Base-by-base conservation (phyloP, 2,113 vertebrate species). In the Alces alces region DNA sequence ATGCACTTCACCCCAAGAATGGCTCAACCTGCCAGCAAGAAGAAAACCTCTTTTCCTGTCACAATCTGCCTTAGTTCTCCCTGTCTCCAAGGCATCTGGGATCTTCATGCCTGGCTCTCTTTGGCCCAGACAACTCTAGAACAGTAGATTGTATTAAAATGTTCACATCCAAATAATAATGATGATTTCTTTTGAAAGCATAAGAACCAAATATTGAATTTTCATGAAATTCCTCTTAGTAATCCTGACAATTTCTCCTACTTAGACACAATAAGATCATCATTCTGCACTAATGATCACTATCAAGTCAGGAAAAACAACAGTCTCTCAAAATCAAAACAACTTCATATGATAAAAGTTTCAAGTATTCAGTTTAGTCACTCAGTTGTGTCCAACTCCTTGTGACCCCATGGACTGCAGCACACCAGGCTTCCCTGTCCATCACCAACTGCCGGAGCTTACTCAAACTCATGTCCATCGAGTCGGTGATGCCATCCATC, bases 151-250 rank as follows among this genome's bases (percentile, higher is more conserved):
- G 66, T 87, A 88, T 83, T 80, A 58, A 96, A 93, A 95, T 91
- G 15, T 43, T 96, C 30, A 86, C 57, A 83, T 60, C 82, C 5
- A 60, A 88, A 87, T 36, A 91, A 55, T 28, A 80, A 57, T 16
- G 25, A 43, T 36, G 5, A 93, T 57, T 89, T 82, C 14, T 90
- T 94, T 79, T 57, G 86, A 58, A 13, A 84, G 6, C 4, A 2
- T 87, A 94, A 79, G 16, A 94, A 76, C 17, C 43, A 92, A 95
- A 82, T 91, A 54, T 36, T 96, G 21, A 92, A 60, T 93, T 97
- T 82, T 54, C 85, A 58, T 90, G 27, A 66, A 66, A 95, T 76
- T 92, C 19, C 21, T 91, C 73, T 82, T 90, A 83, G 39, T 3
- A 30, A n/a, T 39, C 8, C 50, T 86, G 33, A 89, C 13, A 83